Percentiles rank a stretch among this genome's conserved stretches.
These are phyloP conservation scores for Dusona sp. DNA, from an alignment of 2,888 invertebrate genomes.

Conservation along the genomic window DNA sequence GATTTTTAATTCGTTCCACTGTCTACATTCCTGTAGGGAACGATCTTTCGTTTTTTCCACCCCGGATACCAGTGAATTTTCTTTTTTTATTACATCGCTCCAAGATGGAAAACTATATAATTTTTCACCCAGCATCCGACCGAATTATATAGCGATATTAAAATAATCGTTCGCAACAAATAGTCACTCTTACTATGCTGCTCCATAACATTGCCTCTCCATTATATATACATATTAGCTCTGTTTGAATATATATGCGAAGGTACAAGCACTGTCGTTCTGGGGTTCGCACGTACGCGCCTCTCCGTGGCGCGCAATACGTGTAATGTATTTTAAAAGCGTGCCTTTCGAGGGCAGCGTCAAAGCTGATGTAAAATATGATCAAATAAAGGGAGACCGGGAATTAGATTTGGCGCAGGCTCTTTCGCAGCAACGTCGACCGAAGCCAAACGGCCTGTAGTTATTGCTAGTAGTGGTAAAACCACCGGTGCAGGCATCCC, in stretches of 20 bases:
- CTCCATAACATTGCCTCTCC: conserved; percentile 1
- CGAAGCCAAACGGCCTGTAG: conserved; percentile 48
- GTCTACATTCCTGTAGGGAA: not conserved
- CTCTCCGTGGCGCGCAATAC: conserved; percentile 68
- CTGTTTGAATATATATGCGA: not conserved
- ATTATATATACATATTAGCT: not conserved
- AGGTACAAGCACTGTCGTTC: conserved; percentile 26
- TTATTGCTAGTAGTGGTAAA: conserved; percentile 38
- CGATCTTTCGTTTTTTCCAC: not conserved
- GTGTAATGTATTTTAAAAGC: conserved; percentile 84
- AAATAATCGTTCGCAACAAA: conserved; percentile 25
- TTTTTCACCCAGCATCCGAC: not conserved
- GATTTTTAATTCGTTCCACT: not conserved
- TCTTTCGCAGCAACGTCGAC: conserved; percentile 76
- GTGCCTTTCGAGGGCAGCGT: conserved; percentile 82
- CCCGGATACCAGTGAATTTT: conserved; percentile 8
- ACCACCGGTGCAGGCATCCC: conserved; percentile 25
- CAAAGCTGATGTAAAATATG: conserved; percentile 84
- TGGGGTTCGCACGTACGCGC: conserved; percentile 61
- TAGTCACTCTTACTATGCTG: conserved; percentile 9
- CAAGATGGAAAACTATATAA: not conserved
- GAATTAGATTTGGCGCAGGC: conserved; percentile 82
- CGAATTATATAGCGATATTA: not conserved
- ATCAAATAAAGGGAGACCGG: conserved; percentile 82
- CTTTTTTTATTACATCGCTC: not conserved